Percentiles rank a stretch among this genome's conserved stretches.
These are phyloP conservation scores for Caenorhabditis drosophilae DNA, from an alignment of 2,888 invertebrate genomes.

Conservation along the genomic window DNA sequence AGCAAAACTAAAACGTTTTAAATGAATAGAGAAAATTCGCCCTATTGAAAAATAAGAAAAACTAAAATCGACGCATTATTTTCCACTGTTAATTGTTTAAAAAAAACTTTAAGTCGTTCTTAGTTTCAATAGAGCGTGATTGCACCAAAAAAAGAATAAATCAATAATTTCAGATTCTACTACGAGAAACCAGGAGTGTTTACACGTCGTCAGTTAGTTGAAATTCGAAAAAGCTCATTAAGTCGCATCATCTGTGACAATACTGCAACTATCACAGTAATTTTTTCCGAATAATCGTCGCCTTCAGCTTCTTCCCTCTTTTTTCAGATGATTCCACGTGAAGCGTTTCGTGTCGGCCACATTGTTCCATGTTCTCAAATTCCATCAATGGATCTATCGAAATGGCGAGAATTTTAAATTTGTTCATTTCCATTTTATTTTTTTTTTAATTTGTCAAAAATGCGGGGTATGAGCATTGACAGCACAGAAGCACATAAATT, in stretches of 20 bases:
- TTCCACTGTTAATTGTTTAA: no score
- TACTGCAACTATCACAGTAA: conserved; percentile 76
- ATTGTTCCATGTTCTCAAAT: conserved; percentile 65
- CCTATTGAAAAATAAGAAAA: no score
- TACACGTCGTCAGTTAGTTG: conserved; percentile 76
- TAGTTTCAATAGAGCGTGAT: no score
- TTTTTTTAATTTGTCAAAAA: conserved; percentile 12
- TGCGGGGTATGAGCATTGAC: conserved; percentile 30
- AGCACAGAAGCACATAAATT: conserved; percentile 9
- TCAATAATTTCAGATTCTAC: conserved; percentile 71
- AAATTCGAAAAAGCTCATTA: conserved; percentile 84
- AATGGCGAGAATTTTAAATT: conserved; percentile 61
- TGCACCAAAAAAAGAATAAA: no score
- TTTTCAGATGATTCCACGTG: conserved; percentile 60
- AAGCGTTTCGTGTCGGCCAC: conserved; percentile 65
- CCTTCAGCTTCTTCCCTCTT: no score
- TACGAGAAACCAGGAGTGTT: conserved; percentile 71
- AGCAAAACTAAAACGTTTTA: no score
- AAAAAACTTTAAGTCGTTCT: no score
- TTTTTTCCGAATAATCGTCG: no score
- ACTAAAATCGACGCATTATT: no score
- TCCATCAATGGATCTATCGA: conserved; percentile 64
- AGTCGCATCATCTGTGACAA: conserved; percentile 88
- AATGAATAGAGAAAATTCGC: no score
- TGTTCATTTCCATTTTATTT: conserved; percentile 9